A percentile compares a stretch with the other conserved stretches of the same genome.
These are phyloP conservation scores for Ceratosolen fusciceps DNA, from an alignment of 1,140 invertebrate genomes.

Conservation along the genomic window DNA sequence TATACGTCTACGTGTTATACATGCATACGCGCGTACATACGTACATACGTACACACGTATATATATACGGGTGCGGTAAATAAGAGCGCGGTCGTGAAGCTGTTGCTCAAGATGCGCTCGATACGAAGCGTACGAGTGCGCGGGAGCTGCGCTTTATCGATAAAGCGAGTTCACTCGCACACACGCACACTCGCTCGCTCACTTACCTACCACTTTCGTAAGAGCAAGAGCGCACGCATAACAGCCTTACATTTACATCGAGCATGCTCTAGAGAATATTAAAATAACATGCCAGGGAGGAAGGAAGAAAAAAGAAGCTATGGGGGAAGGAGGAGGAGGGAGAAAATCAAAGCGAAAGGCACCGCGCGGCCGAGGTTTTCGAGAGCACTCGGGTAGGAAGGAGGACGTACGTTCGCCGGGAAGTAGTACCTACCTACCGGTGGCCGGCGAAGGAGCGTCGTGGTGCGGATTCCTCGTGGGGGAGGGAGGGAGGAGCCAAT, in stretches of 20 bases:
- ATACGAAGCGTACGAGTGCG: background rate
- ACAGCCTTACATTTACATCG: background rate
- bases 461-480: background rate
- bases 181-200: too few relatives aligned
- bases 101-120: background rate
- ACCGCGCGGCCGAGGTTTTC: too few relatives aligned
- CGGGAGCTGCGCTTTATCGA: background rate
- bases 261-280: background rate
- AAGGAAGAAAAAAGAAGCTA: background rate
- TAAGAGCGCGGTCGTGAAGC: too few relatives aligned
- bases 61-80: background rate
- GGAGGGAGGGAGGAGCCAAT: too few relatives aligned
- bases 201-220: too few relatives aligned
- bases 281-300: background rate
- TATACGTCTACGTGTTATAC: too few relatives aligned
- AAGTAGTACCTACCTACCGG: background rate
- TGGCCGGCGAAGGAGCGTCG: background rate
- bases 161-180: background rate
- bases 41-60: background rate
- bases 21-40: background rate
- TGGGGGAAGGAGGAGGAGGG: background rate
- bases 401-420: too few relatives aligned
- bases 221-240: background rate
- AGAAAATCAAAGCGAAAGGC: background rate
- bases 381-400: too few relatives aligned